phyloP scores from a whole-genome alignment of 1,140 invertebrate genomes.

The Drosophila lacertosa region DNA sequence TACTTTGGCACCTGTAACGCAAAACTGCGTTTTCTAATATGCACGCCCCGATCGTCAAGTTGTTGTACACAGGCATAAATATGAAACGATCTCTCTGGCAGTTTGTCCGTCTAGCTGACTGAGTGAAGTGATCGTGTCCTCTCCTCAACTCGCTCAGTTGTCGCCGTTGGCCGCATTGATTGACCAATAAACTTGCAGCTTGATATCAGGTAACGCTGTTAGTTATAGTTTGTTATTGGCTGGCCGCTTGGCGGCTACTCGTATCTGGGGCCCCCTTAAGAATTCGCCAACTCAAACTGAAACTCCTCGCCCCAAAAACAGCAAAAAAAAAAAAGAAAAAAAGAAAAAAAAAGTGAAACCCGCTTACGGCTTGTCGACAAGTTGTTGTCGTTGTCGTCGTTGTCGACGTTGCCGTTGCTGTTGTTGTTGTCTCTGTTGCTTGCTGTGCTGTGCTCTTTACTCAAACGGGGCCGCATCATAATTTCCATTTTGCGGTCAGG shows the following conservation, averaged over 20 bases:
- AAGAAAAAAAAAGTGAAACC: conserved; percentile 79
- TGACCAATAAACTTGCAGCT: conserved; percentile 82
- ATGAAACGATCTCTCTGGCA: conserved; percentile 41
- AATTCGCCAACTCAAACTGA: conserved; percentile 52
- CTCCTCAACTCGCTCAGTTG: conserved; percentile 39
- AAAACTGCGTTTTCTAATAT: conserved; percentile 33
- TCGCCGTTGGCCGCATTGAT: conserved; percentile 50
- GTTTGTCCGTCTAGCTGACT: conserved; percentile 1
- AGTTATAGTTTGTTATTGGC: conserved; percentile 81
- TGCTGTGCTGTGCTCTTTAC: conserved; percentile 75
- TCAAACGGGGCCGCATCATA: conserved; percentile 80
- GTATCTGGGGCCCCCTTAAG: conserved; percentile 23
- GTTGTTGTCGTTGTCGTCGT: conserved; percentile 32
- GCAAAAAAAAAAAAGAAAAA: no score
- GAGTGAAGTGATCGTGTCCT: conserved; percentile 22
- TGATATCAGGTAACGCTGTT: conserved; percentile 79
- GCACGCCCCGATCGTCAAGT: conserved; percentile 31
- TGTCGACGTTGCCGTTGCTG: conserved; percentile 6
- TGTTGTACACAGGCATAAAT: conserved; percentile 56
- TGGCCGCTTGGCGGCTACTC: conserved; percentile 25
- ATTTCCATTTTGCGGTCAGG: conserved; percentile 81
- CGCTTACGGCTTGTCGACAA: conserved; percentile 56
- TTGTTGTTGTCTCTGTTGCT: conserved; percentile 38
- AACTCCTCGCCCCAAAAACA: conserved; percentile 58
- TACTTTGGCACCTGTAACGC: background rate